Base-by-base conservation (phyloP, 1,140 invertebrate genomes). In the Hycleus cichorii region DNA sequence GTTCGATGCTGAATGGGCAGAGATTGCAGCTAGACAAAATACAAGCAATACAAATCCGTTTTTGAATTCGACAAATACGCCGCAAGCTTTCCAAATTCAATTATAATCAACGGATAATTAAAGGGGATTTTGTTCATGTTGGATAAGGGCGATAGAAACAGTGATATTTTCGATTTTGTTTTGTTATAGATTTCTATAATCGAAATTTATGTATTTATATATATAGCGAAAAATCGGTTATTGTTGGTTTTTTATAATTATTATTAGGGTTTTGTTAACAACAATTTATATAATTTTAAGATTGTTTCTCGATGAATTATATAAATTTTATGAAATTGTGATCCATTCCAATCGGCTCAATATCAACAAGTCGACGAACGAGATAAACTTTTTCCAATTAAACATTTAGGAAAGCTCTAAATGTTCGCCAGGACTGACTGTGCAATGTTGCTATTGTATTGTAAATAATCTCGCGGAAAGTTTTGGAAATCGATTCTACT, bases 1-100 rank as follows among this genome's bases (percentile, higher is more conserved):
- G 0, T 93, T 93, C 69, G 89, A 93, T 72, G 89, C 89, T 4
- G 90, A 91, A 67, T 93, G 91, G 90, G 89, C 86, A 1, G 85
- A 85, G 24, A 49, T 73, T 60, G 53, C 67, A 40, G 64, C 69
- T 47, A 53, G 66, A 63, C 66, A 67, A 63, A 67, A 62, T 11
- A 63, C 66, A 24, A 71, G 72, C 57, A 76, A 70, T 60, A 80
- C 78, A 51, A 80, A 80, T 73, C 78, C 78, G 26, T 80, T 80
- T 63, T 72, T 80, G 75, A 74, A 53, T 75, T 73, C 73, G 66
- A 70, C 74, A 51, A 74, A 76, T 11, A 71, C 78, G 45, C 80
- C 80, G 12, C 81, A 82, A 68, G 75, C 82, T 58, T 84, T 84
- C 67, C 82, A 84, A 71, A 82, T 85, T 72, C 82, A 83, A 68